phyloP scores from a whole-genome alignment of 2,888 invertebrate genomes.

The Lymantria dispar region DNA sequence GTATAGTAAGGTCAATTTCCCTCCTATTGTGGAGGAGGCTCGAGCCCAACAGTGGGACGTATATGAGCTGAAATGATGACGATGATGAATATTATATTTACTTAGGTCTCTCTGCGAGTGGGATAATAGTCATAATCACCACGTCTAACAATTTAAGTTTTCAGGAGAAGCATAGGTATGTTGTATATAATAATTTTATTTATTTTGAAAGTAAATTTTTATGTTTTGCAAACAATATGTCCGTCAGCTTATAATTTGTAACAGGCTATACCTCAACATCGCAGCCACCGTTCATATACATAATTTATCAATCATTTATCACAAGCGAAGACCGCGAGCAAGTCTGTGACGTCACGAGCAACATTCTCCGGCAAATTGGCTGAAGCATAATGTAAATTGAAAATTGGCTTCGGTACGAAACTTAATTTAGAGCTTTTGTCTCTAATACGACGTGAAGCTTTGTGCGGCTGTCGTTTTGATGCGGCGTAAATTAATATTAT shows the following conservation, averaged over 20 bases:
- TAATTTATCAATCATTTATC: slow-evolving; percentile 63
- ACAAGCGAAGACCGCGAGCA: slow-evolving; percentile 15
- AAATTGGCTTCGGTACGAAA: background rate
- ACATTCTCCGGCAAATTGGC: slow-evolving; percentile 14
- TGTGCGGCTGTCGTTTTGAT: background rate
- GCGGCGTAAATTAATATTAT: background rate
- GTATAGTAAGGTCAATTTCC: no score
- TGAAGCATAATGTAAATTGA: slow-evolving; percentile 21
- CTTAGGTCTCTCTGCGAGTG: no score
- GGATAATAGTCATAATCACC: no score
- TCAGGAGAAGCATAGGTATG: no score
- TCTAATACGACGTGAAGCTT: background rate
- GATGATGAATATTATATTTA: no score
- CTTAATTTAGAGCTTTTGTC: background rate
- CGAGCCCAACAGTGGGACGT: no score
- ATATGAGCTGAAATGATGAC: no score
- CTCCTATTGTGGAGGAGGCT: no score
- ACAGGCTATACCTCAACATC: slow-evolving; percentile 4
- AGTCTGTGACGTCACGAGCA: slow-evolving; percentile 7
- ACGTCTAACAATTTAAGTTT: background rate
- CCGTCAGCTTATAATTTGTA: slow-evolving; percentile 1
- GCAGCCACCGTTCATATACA: slow-evolving; percentile 38
- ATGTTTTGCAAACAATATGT: no score
- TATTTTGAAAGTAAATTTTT: no score
- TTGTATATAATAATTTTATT: no score